phyloP scores from a whole-genome alignment of 1,140 invertebrate genomes.

The Frieseomelitta varia region DNA sequence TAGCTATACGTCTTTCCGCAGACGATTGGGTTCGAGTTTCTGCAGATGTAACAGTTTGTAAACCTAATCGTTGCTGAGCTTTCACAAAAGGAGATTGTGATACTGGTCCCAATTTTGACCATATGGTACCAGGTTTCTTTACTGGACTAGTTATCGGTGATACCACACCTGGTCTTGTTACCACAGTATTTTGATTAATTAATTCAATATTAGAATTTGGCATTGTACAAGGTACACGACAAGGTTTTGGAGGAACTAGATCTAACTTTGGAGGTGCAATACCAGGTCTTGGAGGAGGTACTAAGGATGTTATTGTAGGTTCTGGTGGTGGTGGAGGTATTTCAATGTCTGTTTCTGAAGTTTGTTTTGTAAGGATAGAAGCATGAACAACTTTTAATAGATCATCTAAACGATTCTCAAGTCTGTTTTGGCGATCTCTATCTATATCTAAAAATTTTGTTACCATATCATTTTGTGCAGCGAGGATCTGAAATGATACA shows the following conservation, averaged over 20 bases:
- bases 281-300: conserved; percentile 79
- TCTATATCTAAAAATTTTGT: conserved; percentile 77
- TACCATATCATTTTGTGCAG: conserved; percentile 79
- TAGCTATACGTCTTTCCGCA: conserved; percentile 77
- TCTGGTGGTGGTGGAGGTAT: conserved; percentile 52
- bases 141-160: conserved; percentile 71
- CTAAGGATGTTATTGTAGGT: conserved; percentile 72
- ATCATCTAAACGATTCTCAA: conserved; percentile 79
- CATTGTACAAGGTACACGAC: conserved; percentile 77
- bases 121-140: conserved; percentile 75
- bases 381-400: conserved; percentile 77
- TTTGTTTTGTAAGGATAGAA: conserved; percentile 71
- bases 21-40: conserved; percentile 76
- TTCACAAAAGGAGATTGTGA: conserved; percentile 79
- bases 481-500: conserved; percentile 73
- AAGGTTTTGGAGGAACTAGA: conserved; percentile 79
- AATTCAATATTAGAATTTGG: conserved; percentile 70
- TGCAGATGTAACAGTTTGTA: conserved; percentile 49
- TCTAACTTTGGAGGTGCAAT: conserved; percentile 78
- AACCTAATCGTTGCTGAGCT: conserved; percentile 78
- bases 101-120: conserved; percentile 80
- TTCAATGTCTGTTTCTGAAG: conserved; percentile 42
- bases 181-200: conserved; percentile 73
- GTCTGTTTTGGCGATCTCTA: conserved; percentile 76
- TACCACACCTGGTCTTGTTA: conserved; percentile 74